phyloP scores from a whole-genome alignment of 2,113 vertebrate genomes.

The Ophthalmolycus amberensis region DNA sequence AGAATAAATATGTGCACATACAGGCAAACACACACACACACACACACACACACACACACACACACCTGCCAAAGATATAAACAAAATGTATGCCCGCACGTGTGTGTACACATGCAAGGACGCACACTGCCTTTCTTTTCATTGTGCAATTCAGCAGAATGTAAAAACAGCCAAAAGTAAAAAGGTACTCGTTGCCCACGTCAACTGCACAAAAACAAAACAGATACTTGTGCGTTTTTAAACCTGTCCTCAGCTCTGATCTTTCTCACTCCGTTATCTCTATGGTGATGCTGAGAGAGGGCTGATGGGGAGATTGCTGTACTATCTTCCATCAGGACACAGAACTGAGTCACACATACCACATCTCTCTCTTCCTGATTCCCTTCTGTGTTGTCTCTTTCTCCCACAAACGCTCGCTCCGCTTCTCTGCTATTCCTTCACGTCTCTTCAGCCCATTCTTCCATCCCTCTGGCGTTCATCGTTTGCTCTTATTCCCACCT shows the following conservation, averaged over 20 bases:
- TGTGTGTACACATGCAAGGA: conserved; percentile 41
- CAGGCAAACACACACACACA: conserved; percentile 14
- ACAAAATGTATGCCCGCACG: conserved; percentile 62
- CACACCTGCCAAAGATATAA: conserved; percentile 53
- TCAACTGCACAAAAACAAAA: conserved; percentile 36
- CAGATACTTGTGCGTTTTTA: conserved; percentile 30
- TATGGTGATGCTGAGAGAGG: conserved; percentile 68
- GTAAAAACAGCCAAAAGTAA: conserved; percentile 30
- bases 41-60: conserved; percentile 28
- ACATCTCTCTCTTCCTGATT: conserved; percentile 65
- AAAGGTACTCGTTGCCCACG: background rate
- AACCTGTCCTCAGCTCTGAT: conserved; percentile 42
- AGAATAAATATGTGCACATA: conserved; percentile 26
- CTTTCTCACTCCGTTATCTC: conserved; percentile 58
- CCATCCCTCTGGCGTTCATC: conserved; percentile 61
- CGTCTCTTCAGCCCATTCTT: conserved; percentile 67
- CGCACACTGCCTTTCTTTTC: conserved; percentile 5
- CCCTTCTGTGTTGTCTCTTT: conserved; percentile 59
- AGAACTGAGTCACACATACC: conserved; percentile 80
- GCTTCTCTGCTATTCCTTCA: conserved; percentile 72
- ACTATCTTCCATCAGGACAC: conserved; percentile 74
- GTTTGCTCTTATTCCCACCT: conserved; percentile 68
- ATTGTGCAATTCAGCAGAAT: conserved; percentile 15
- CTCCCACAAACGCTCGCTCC: conserved; percentile 55
- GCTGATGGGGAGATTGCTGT: conserved; percentile 60